Conservation (phyloP, 2,113 vertebrate genomes). For the Struthidea cinerea region DNA sequence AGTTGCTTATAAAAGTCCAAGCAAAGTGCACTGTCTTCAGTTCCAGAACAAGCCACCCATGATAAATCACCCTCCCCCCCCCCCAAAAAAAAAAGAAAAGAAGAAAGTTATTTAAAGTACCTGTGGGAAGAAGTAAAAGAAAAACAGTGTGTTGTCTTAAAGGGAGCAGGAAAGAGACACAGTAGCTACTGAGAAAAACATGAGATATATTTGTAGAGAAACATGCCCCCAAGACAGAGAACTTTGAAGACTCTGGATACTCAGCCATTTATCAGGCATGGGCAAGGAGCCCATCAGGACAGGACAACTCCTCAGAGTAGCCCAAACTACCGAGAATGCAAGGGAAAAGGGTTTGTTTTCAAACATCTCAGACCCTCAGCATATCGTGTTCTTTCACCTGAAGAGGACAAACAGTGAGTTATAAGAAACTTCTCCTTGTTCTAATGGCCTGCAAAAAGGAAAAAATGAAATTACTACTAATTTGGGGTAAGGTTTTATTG, state of each 20-base stretch:
- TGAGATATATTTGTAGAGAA: background rate
- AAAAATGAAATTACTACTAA: background rate
- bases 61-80: background rate
- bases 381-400: background rate
- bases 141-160: background rate
- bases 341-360: background rate
- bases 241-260: background rate
- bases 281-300: background rate
- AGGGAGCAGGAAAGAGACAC: background rate
- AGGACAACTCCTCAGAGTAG: background rate
- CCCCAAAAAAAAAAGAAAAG: rapidly evolving
- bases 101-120: background rate
- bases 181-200: background rate
- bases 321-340: background rate
- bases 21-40: background rate
- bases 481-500: background rate
- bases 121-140: background rate
- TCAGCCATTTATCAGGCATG: background rate
- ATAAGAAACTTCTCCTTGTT: background rate
- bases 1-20: background rate
- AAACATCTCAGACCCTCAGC: background rate
- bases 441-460: background rate
- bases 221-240: background rate
- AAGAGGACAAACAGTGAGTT: background rate
- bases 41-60: background rate